phyloP scores from a whole-genome alignment of 2,888 invertebrate species.

The Harpalus rufipes region DNA sequence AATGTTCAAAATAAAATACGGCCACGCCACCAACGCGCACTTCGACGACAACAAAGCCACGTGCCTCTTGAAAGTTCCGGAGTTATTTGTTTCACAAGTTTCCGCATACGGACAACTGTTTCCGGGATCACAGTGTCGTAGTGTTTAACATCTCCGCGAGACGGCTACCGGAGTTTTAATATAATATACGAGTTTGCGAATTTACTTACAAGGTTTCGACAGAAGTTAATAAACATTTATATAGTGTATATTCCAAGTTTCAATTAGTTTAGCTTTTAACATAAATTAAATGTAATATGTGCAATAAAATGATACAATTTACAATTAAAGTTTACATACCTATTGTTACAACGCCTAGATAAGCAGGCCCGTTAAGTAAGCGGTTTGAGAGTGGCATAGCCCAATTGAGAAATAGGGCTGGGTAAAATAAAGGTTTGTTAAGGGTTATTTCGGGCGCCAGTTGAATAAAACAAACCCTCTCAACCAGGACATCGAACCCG shows the following conservation, averaged over 20 bases:
- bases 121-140: neutral
- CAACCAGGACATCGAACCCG: too few relatives aligned
- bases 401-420: too few relatives aligned
- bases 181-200: neutral
- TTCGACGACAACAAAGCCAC: neutral
- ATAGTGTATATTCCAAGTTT: neutral
- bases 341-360: neutral
- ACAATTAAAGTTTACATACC: neutral
- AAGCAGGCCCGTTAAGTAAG: too few relatives aligned
- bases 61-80: neutral
- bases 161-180: neutral
- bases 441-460: too few relatives aligned
- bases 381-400: too few relatives aligned
- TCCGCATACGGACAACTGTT: neutral
- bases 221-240: neutral
- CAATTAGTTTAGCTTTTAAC: neutral
- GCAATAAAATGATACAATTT: neutral
- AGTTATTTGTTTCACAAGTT: slow-evolving; percentile 5
- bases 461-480: too few relatives aligned
- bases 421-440: too few relatives aligned
- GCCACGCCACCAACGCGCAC: neutral
- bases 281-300: neutral
- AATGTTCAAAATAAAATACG: neutral
- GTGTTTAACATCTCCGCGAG: neutral
- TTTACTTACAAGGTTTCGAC: neutral